A percentile compares a stretch with the other conserved stretches of the same genome.
Evolutionary conservation across 2,113 vertebrate genomes (phyloP).

Genomic region (Erpornis zantholeuca): DNA sequence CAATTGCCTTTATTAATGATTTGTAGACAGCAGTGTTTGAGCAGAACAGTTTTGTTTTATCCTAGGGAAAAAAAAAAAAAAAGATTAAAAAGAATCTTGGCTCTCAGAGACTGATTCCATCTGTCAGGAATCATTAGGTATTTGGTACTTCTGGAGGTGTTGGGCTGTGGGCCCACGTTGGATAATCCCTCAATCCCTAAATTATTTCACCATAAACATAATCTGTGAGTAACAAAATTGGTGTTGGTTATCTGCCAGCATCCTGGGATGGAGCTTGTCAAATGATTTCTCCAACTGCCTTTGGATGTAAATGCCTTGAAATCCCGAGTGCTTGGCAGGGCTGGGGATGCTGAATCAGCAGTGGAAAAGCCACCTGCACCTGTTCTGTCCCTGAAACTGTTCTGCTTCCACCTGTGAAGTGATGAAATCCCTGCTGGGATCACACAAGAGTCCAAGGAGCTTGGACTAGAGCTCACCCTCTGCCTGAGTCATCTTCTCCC

Average conservation of each 20-base stretch:
- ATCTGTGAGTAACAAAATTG: constrained; percentile 55
- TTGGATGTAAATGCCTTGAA: not conserved
- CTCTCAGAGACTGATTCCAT: not conserved
- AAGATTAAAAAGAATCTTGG: not conserved
- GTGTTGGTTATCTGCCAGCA: constrained; percentile 24
- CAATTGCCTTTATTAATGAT: constrained; percentile 45
- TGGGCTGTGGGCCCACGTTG: constrained; percentile 38
- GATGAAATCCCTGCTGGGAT: not conserved
- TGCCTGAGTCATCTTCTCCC: not conserved
- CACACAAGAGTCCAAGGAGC: not conserved
- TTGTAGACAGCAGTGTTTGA: constrained; percentile 9
- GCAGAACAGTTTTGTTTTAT: constrained; percentile 24
- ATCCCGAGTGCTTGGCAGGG: not conserved
- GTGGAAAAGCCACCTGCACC: not conserved
- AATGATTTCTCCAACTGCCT: not conserved
- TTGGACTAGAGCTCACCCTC: not conserved
- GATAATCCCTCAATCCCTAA: constrained; percentile 68
- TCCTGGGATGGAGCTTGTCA: constrained; percentile 23
- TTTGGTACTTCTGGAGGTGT: constrained; percentile 30
- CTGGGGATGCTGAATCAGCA: constrained; percentile 13
- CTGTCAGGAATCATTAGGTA: constrained; percentile 47
- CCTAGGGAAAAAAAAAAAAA: not conserved
- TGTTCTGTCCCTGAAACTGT: not conserved
- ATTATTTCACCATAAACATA: constrained; percentile 60
- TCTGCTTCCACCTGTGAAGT: not conserved